A percentile compares a stretch with the other conserved stretches of the same genome.
phyloP scores from a whole-genome alignment of 2,888 invertebrate species.

The Toxonevra muliebris region DNA sequence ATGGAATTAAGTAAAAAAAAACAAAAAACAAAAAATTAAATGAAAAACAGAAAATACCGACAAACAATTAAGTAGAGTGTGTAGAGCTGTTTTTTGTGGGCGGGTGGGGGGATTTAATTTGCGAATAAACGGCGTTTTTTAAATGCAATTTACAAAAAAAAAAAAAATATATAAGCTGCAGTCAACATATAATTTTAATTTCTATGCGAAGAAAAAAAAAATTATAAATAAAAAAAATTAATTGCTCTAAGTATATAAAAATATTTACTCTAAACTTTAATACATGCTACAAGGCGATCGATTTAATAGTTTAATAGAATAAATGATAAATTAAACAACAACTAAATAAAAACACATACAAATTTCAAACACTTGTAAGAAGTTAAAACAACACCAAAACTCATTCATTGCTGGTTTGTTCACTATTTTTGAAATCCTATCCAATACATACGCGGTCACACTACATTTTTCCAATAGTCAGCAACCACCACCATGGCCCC shows the following conservation, averaged over 20 bases:
- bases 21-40: constrained; percentile 1
- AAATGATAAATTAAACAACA: constrained; percentile 5
- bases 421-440: too few species aligned
- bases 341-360: too few species aligned
- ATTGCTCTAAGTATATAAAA: constrained; percentile 20
- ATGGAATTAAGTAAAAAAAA: neutral
- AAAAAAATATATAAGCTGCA: constrained; percentile 9
- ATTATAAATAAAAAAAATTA: too few species aligned
- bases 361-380: constrained; percentile 27
- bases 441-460: too few species aligned
- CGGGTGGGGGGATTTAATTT: constrained; percentile 9
- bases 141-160: neutral
- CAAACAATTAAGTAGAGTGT: neutral
- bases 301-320: constrained; percentile 25
- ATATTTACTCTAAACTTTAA: constrained; percentile 17
- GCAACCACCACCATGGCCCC: too few species aligned
- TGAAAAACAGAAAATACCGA: constrained; percentile 18
- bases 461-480: too few species aligned
- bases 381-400: constrained; percentile 29
- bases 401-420: neutral
- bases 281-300: constrained; percentile 15
- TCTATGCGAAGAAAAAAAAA: too few species aligned
- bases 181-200: too few species aligned
- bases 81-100: constrained; percentile 5
- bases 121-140: too few species aligned